Evolutionary conservation across 2,113 vertebrate genomes (phyloP).

Genomic region (Cyprinus carpio): DNA sequence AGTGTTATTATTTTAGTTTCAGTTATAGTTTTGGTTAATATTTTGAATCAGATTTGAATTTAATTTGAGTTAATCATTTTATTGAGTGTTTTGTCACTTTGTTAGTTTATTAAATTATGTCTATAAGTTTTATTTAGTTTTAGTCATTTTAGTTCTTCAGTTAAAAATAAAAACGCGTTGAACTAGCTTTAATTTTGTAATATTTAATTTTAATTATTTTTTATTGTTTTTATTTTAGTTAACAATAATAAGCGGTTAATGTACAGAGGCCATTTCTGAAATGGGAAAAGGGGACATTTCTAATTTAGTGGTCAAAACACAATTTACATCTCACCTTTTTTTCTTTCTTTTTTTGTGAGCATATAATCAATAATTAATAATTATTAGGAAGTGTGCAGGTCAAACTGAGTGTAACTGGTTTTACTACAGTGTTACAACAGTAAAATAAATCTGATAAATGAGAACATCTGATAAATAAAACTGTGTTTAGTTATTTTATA

Average conservation of each 20-base stretch:
- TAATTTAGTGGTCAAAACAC: not conserved
- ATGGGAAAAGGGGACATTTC: not conserved
- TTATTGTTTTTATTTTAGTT: not conserved
- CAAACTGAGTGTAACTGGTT: not conserved
- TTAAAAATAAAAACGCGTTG: not conserved
- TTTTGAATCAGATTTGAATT: not conserved
- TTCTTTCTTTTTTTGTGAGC: not conserved
- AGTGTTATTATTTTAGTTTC: not conserved
- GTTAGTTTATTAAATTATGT: not conserved
- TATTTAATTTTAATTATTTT: not conserved
- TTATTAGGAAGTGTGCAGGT: not conserved
- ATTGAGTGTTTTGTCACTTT: not conserved
- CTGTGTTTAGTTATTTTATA: not conserved
- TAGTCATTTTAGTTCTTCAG: not conserved
- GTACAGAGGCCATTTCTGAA: not conserved
- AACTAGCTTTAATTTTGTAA: not conserved
- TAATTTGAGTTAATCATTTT: not conserved
- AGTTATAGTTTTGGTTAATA: not conserved
- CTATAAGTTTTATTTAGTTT: not conserved
- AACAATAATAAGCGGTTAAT: not conserved
- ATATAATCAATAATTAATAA: not conserved
- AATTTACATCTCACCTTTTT: not conserved
- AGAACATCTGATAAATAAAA: not conserved
- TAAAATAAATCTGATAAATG: not conserved
- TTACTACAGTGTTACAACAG: not conserved